Evolutionary conservation across 1,140 invertebrate genomes (phyloP).

Genomic region (Venustaconcha ellipsiformis): DNA sequence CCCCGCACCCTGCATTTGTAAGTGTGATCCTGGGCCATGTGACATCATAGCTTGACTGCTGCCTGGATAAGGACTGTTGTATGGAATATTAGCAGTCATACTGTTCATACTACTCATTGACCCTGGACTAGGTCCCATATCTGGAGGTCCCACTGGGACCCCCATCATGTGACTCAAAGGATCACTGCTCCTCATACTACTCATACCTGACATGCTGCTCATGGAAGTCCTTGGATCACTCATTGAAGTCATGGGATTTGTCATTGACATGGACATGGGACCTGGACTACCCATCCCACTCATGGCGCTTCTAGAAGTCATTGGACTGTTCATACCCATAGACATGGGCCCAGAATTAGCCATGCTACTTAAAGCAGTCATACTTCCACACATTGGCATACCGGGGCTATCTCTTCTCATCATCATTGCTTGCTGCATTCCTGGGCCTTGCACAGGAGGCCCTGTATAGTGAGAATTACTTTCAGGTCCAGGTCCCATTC

Average conservation of each 20-base stretch:
- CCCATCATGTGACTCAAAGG: conserved; percentile 61
- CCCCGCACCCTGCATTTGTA: conserved; percentile 29
- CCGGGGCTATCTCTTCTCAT: conserved; percentile 32
- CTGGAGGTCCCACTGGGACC: conserved; percentile 24
- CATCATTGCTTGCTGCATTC: conserved; percentile 44
- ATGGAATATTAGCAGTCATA: conserved; percentile 34
- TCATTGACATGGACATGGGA: conserved; percentile 17
- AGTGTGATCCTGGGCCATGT: conserved; percentile 30
- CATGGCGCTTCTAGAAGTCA: conserved; percentile 1
- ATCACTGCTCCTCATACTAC: conserved; percentile 30
- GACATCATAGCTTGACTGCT: conserved; percentile 33
- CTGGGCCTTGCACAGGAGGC: conserved; percentile 16
- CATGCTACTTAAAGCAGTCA: too few relatives aligned
- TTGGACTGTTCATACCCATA: conserved; percentile 18
- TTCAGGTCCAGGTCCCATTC: conserved; percentile 21
- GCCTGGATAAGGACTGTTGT: conserved; percentile 24
- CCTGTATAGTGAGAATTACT: conserved; percentile 27
- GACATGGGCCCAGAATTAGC: not conserved
- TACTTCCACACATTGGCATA: too few relatives aligned
- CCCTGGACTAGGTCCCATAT: too few relatives aligned
- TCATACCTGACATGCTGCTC: conserved; percentile 28
- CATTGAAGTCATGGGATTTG: conserved; percentile 20
- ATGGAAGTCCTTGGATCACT: conserved; percentile 34
- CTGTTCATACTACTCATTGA: not conserved
- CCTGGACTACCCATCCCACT: conserved; percentile 25